Evolutionary conservation across 2,113 vertebrate genomes (phyloP).

Genomic region (Xiphorhynchus elegans): DNA sequence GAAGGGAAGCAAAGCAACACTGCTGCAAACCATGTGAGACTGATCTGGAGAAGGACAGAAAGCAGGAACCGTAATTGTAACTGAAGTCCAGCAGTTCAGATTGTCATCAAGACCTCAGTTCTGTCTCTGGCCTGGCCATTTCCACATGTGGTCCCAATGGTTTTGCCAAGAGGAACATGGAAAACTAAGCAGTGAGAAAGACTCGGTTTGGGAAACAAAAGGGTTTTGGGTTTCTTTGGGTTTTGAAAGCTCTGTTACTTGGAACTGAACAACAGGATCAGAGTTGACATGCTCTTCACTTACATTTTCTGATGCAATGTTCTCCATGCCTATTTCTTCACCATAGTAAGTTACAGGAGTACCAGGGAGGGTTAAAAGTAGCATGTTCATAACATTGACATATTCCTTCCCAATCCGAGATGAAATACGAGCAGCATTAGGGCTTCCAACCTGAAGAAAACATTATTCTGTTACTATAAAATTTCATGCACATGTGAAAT

Average conservation of each 20-base stretch:
- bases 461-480: not conserved
- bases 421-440: conserved; percentile 80
- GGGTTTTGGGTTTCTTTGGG: not conserved
- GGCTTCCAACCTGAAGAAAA: conserved; percentile 85
- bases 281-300: not conserved
- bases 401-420: conserved; percentile 84
- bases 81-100: not conserved
- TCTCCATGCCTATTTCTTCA: conserved; percentile 96
- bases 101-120: not conserved
- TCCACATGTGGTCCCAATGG: not conserved
- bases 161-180: not conserved
- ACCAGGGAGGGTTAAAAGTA: conserved; percentile 93
- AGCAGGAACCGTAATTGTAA: not conserved
- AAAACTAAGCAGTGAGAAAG: not conserved
- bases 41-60: not conserved
- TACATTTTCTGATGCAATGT: conserved; percentile 42
- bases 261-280: not conserved
- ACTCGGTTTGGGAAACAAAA: not conserved
- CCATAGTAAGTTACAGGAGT: conserved; percentile 95
- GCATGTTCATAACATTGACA: conserved; percentile 86
- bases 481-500: not conserved
- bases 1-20: not conserved
- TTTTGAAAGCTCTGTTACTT: not conserved
- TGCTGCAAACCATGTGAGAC: not conserved
- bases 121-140: not conserved